A percentile compares a stretch with the other conserved stretches of the same genome.
These are phyloP conservation scores for Helleia helle DNA, from an alignment of 2,888 invertebrate species.

Conservation along the genomic window DNA sequence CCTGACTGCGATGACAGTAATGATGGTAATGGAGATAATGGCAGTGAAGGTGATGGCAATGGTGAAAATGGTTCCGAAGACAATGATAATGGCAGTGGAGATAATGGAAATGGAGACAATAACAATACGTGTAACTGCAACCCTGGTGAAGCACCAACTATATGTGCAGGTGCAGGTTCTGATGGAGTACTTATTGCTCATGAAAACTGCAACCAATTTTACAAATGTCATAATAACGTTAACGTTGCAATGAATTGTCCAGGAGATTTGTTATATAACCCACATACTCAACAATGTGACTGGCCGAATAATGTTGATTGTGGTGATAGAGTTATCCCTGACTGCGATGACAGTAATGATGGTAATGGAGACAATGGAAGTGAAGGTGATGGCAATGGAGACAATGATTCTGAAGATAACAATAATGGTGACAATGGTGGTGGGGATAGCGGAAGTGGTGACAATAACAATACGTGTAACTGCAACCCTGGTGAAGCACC, in stretches of 20 bases:
- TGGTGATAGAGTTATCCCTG: constrained; percentile 25
- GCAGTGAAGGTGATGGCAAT: constrained; percentile 1
- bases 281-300: constrained; percentile 27
- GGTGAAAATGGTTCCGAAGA: constrained; percentile 16
- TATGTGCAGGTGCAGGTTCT: constrained; percentile 28
- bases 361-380: not conserved
- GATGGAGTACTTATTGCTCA: constrained; percentile 21
- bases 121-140: constrained; percentile 23
- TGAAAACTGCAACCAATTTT: constrained; percentile 32
- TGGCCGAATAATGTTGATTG: constrained; percentile 33
- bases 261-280: constrained; percentile 27
- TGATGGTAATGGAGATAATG: not conserved
- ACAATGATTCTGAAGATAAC: constrained; percentile 9
- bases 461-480: constrained; percentile 6
- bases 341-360: constrained; percentile 8
- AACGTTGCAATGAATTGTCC: constrained; percentile 26
- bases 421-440: constrained; percentile 23
- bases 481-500: constrained; percentile 14
- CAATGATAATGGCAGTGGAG: constrained; percentile 12
- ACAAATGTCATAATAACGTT: constrained; percentile 32
- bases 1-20: constrained; percentile 15
- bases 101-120: constrained; percentile 6
- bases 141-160: constrained; percentile 24
- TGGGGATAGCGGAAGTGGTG: constrained; percentile 24
- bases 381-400: not conserved